Evolutionary conservation across 2,888 invertebrate genomes (phyloP).

Genomic region (Escarpia spicata): DNA sequence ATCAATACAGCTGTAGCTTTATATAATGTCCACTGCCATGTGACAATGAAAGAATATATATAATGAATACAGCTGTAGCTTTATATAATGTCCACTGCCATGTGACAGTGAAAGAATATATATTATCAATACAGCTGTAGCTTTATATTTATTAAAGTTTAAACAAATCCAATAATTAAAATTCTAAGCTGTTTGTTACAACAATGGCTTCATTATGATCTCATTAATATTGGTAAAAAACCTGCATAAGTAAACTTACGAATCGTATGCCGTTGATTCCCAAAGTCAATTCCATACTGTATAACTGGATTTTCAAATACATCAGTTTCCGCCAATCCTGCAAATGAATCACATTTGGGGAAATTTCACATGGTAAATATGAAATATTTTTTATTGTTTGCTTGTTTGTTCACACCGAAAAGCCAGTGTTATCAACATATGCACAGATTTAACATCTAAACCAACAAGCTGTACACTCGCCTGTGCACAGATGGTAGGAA

Average conservation of each 20-base stretch:
- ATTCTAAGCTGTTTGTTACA: background rate
- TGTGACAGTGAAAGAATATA: too few species aligned
- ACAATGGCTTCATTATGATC: background rate
- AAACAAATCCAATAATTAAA: background rate
- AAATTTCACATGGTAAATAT: background rate
- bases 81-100: too few species aligned
- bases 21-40: too few species aligned
- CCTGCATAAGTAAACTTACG: constrained; percentile 41
- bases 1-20: too few species aligned
- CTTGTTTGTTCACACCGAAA: too few species aligned
- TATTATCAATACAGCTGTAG: too few species aligned
- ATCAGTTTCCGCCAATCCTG: constrained; percentile 44
- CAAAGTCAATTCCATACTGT: constrained; percentile 46
- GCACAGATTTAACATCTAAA: background rate
- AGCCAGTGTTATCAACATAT: background rate
- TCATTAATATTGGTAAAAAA: background rate
- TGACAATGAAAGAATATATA: too few species aligned
- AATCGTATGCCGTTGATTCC: constrained; percentile 41
- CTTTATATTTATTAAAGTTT: too few species aligned
- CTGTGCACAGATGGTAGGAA: background rate
- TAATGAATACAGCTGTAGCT: too few species aligned
- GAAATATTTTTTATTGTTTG: too few species aligned
- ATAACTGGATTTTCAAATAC: constrained; percentile 47
- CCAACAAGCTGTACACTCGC: background rate
- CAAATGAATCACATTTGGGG: background rate